Conservation (phyloP, 2,888 invertebrate genomes). For the Gari tellinella region DNA sequence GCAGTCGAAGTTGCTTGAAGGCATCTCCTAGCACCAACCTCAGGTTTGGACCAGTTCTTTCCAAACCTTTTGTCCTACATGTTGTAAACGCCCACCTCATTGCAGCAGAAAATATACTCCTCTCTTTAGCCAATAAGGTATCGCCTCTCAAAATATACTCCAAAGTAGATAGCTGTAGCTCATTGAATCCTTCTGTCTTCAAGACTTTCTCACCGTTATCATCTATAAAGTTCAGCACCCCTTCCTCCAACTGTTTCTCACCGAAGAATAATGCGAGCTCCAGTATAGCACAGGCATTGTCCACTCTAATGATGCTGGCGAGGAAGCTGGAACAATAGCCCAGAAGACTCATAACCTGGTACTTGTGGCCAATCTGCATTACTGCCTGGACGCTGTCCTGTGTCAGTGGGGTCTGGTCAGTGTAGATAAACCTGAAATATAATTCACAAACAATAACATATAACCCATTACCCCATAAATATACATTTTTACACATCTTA, state of each 20-base stretch:
- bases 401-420: constrained; percentile 16
- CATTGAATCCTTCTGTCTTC: constrained; percentile 24
- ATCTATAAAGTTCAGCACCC: constrained; percentile 25
- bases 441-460: too few species aligned
- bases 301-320: constrained; percentile 3
- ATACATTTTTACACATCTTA: too few species aligned
- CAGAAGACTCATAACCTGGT: constrained; percentile 28
- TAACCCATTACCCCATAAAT: too few species aligned
- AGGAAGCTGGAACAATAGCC: constrained; percentile 19
- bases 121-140: too few species aligned
- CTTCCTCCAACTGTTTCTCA: constrained; percentile 15
- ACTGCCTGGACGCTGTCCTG: constrained; percentile 15
- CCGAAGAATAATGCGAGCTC: constrained; percentile 34
- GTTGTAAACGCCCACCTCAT: too few species aligned
- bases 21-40: too few species aligned
- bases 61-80: too few species aligned
- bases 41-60: too few species aligned
- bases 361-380: constrained; percentile 33
- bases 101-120: too few species aligned
- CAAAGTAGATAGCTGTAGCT: constrained; percentile 4
- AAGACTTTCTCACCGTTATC: constrained; percentile 29
- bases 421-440: constrained; percentile 24
- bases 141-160: too few species aligned
- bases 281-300: constrained; percentile 26
- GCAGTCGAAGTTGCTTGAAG: too few species aligned